These are phyloP conservation scores for Sciaenops ocellatus DNA, from an alignment of 2,797 vertebrate species.

Conservation along the genomic window DNA sequence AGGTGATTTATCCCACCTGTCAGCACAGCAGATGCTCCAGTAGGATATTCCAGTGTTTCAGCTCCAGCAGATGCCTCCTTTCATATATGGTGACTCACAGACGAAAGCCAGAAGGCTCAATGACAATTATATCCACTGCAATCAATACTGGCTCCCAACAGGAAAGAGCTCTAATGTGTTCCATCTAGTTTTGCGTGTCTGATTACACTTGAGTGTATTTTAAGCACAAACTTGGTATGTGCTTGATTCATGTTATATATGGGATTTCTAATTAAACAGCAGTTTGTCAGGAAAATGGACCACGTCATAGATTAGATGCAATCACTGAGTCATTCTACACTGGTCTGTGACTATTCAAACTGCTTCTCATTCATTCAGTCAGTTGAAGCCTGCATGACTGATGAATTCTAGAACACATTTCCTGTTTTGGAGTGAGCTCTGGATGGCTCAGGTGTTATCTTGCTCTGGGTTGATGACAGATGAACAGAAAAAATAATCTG, in stretches of 20 bases:
- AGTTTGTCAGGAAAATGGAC: too few relatives aligned
- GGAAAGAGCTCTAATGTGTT: constrained; percentile 1
- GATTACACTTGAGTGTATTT: constrained; percentile 8
- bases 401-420: not conserved
- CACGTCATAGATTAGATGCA: too few relatives aligned
- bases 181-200: constrained; percentile 5
- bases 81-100: constrained; percentile 42
- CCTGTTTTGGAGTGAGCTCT: not conserved
- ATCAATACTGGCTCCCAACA: constrained; percentile 34
- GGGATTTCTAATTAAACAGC: not conserved
- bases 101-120: constrained; percentile 41
- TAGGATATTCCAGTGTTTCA: constrained; percentile 40
- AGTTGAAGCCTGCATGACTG: not conserved
- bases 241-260: not conserved
- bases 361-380: not conserved
- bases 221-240: not conserved
- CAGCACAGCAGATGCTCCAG: constrained; percentile 64
- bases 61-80: constrained; percentile 49
- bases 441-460: not conserved
- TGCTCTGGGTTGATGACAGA: not conserved
- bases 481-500: not conserved
- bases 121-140: constrained; percentile 47
- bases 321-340: not conserved
- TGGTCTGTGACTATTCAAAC: not conserved
- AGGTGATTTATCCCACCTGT: constrained; percentile 73